Conservation (phyloP, 2,888 invertebrate genomes). For the Atethmia centrago region DNA sequence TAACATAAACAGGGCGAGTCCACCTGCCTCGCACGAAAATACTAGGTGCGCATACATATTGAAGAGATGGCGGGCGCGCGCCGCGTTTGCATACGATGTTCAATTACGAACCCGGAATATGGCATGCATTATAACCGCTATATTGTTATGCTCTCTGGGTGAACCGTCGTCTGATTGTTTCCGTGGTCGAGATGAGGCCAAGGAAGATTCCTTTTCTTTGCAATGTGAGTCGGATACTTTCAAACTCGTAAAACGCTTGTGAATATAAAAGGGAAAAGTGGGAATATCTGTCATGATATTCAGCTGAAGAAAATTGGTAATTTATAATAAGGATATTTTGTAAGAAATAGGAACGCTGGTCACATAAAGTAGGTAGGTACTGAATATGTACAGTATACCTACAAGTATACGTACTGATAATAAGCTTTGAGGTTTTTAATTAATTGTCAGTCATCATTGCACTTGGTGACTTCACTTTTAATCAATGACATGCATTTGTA, state of each 20-base stretch:
- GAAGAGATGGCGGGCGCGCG: slow-evolving; percentile 83
- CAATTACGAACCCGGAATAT: slow-evolving; percentile 87
- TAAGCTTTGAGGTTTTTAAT: slow-evolving; percentile 27
- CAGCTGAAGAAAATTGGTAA: slow-evolving; percentile 1
- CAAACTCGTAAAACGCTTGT: not conserved
- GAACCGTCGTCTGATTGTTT: slow-evolving; percentile 74
- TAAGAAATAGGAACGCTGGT: not conserved
- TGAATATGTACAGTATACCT: no score
- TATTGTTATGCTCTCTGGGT: slow-evolving; percentile 81
- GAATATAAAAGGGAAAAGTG: not conserved
- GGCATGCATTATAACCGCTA: slow-evolving; percentile 81
- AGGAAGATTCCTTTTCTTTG: slow-evolving; percentile 68
- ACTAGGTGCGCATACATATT: slow-evolving; percentile 85
- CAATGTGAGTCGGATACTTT: slow-evolving; percentile 44
- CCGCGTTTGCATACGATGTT: slow-evolving; percentile 87
- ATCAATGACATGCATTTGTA: slow-evolving; percentile 29
- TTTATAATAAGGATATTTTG: not conserved
- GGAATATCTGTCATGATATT: not conserved
- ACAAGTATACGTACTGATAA: no score
- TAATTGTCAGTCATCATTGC: slow-evolving; percentile 45
- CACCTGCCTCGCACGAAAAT: slow-evolving; percentile 81
- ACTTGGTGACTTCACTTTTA: slow-evolving; percentile 48
- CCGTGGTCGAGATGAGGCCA: slow-evolving; percentile 63
- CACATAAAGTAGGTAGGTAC: not conserved
- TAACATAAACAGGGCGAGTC: slow-evolving; percentile 76